Conservation (phyloP, 2,888 invertebrate genomes). For the Caenorhabditis sp. region DNA sequence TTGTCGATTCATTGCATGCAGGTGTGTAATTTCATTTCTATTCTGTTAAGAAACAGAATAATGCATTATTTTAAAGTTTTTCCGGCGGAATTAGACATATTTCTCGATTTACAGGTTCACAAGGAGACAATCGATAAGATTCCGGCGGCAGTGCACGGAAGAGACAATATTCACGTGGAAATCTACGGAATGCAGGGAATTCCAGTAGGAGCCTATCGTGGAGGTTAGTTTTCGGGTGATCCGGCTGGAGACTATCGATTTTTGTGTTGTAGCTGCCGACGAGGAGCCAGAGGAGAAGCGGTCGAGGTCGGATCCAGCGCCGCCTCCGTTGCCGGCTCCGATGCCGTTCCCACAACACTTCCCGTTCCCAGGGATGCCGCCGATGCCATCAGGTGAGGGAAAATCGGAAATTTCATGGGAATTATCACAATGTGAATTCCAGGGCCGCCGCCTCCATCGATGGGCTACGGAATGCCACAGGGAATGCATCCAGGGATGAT, state of each 20-base stretch:
- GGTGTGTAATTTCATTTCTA: slow-evolving; percentile 82
- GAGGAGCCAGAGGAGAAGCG: slow-evolving; percentile 58
- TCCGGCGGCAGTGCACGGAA: slow-evolving; percentile 96
- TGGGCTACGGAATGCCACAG: slow-evolving; percentile 60
- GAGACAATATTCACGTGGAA: slow-evolving; percentile 98
- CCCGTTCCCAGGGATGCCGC: slow-evolving; percentile 57
- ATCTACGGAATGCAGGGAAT: slow-evolving; percentile 99
- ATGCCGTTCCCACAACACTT: slow-evolving; percentile 56
- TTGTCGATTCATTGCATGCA: slow-evolving; percentile 99
- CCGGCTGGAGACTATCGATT: no score
- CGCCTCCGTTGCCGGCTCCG: slow-evolving; percentile 67
- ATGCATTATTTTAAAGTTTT: no score
- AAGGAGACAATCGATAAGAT: slow-evolving; percentile 99
- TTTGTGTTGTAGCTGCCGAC: slow-evolving; percentile 8
- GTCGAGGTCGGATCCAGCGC: slow-evolving; percentile 23
- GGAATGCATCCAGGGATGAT: slow-evolving; percentile 59
- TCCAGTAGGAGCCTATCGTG: slow-evolving; percentile 84
- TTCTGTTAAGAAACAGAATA: background rate
- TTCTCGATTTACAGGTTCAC: slow-evolving; percentile 86
- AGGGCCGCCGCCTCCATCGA: slow-evolving; percentile 39
- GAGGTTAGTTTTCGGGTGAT: slow-evolving; percentile 56
- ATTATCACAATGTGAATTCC: no score
- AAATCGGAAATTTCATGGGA: no score
- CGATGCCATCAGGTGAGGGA: slow-evolving; percentile 56
- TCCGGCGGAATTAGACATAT: background rate